A percentile compares a stretch with the other conserved stretches of the same genome.
Evolutionary conservation across 2,888 invertebrate species (phyloP).

Genomic region (Leptodirus hochenwartii): DNA sequence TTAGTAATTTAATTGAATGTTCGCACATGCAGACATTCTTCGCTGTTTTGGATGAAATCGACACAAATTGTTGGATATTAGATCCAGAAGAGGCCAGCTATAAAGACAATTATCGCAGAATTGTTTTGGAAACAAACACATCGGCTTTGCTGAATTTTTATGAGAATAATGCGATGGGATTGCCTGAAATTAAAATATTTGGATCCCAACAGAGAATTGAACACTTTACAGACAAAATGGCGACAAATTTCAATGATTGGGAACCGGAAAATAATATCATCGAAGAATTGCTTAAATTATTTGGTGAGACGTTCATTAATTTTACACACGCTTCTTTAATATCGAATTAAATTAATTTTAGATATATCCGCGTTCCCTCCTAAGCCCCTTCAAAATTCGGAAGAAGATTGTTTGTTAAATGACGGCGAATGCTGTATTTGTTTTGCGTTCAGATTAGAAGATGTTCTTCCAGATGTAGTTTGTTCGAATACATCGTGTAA

Average conservation of each 20-base stretch:
- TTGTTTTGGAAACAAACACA: slow-evolving; percentile 23
- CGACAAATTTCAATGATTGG: slow-evolving; percentile 24
- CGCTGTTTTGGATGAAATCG: slow-evolving; percentile 25
- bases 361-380: slow-evolving; percentile 20
- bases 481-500: slow-evolving; percentile 25
- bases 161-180: slow-evolving; percentile 18
- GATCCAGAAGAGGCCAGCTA: slow-evolving; percentile 25
- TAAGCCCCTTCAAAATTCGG: slow-evolving; percentile 11
- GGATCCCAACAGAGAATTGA: slow-evolving; percentile 23
- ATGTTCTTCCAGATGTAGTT: slow-evolving; percentile 24
- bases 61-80: slow-evolving; percentile 23
- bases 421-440: slow-evolving; percentile 27
- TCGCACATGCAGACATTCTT: slow-evolving; percentile 22
- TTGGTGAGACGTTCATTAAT: slow-evolving; percentile 18
- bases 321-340: slow-evolving; percentile 5
- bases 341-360: slow-evolving; percentile 11
- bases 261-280: slow-evolving; percentile 17
- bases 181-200: slow-evolving; percentile 26
- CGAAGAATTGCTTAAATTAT: slow-evolving; percentile 21
- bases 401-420: slow-evolving; percentile 13
- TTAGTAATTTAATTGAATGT: slow-evolving; percentile 16
- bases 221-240: slow-evolving; percentile 17
- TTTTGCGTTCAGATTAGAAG: slow-evolving; percentile 22
- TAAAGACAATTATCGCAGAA: slow-evolving; percentile 23
- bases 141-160: slow-evolving; percentile 25